Evolutionary conservation across 2,797 vertebrate species (phyloP).

Genomic region (Oreochromis mossambicus): DNA sequence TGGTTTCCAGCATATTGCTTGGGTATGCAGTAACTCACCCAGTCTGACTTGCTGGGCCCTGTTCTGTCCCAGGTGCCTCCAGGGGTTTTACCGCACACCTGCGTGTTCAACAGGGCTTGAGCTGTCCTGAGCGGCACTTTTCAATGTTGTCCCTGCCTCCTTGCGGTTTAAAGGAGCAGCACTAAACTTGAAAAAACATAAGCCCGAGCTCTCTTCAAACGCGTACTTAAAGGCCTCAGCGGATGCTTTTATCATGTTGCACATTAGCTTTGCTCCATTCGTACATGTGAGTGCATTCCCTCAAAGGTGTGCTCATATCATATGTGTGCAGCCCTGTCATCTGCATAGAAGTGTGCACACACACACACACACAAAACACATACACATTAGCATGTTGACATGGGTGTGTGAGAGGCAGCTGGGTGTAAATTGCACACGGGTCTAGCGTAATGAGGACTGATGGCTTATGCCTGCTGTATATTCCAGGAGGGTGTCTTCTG

Average conservation of each 20-base stretch:
- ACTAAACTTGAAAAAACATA: slow-evolving; percentile 37
- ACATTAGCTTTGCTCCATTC: slow-evolving; percentile 63
- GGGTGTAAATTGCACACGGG: slow-evolving; percentile 70
- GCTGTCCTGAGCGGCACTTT: slow-evolving; percentile 33
- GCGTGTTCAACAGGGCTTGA: slow-evolving; percentile 44
- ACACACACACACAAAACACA: slow-evolving; percentile 26
- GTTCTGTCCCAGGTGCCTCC: slow-evolving; percentile 62
- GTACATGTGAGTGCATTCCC: slow-evolving; percentile 57
- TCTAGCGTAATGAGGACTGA: slow-evolving; percentile 79
- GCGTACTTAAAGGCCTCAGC: slow-evolving; percentile 52
- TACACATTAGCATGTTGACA: slow-evolving; percentile 71
- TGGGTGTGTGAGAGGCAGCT: slow-evolving; percentile 66
- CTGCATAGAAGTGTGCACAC: slow-evolving; percentile 38
- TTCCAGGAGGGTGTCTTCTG: slow-evolving; percentile 77
- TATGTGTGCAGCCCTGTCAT: slow-evolving; percentile 69
- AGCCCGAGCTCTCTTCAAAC: slow-evolving; percentile 38
- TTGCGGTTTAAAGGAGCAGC: slow-evolving; percentile 47
- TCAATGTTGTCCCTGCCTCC: slow-evolving; percentile 52
- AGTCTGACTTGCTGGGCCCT: slow-evolving; percentile 70
- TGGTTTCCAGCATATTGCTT: slow-evolving; percentile 58
- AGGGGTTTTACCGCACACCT: slow-evolving; percentile 68
- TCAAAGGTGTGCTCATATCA: slow-evolving; percentile 74
- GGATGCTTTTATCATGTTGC: slow-evolving; percentile 66
- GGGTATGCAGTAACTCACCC: slow-evolving; percentile 68
- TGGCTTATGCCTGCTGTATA: slow-evolving; percentile 76